A percentile compares a stretch with the other conserved stretches of the same genome.
Evolutionary conservation across 2,888 invertebrate genomes (phyloP).

Genomic region (Shargacucullia verbasci): DNA sequence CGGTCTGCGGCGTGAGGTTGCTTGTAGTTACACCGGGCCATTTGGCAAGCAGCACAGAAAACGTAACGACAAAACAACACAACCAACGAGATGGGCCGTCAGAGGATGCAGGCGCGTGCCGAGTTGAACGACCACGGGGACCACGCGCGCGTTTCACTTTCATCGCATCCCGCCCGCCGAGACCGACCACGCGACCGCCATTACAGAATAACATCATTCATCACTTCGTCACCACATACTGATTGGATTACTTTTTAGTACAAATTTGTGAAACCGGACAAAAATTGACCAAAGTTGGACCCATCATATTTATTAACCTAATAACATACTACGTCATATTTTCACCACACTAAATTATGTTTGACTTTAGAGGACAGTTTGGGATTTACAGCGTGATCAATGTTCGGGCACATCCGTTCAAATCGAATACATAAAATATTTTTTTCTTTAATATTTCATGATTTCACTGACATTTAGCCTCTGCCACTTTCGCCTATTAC

Average conservation of each 20-base stretch:
- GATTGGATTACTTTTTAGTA: slow-evolving; percentile 40
- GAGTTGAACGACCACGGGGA: slow-evolving; percentile 87
- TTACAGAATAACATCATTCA: slow-evolving; percentile 64
- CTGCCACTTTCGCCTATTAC: slow-evolving; percentile 59
- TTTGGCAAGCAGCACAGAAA: slow-evolving; percentile 41
- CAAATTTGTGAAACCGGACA: slow-evolving; percentile 15
- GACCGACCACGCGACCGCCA: slow-evolving; percentile 59
- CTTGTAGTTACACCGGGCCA: slow-evolving; percentile 21
- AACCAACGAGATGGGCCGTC: slow-evolving; percentile 68
- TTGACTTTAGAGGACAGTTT: too few species aligned
- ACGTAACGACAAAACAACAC: slow-evolving; percentile 71
- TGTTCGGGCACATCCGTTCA: slow-evolving; percentile 24
- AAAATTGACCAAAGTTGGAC: slow-evolving; percentile 1
- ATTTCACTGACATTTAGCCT: slow-evolving; percentile 49
- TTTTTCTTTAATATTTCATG: slow-evolving; percentile 31
- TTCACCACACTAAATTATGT: background rate
- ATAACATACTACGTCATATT: background rate
- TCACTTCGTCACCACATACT: slow-evolving; percentile 58
- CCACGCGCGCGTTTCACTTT: slow-evolving; percentile 85
- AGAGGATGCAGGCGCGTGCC: slow-evolving; percentile 85
- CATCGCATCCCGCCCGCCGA: slow-evolving; percentile 76
- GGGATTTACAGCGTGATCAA: too few species aligned
- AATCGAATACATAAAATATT: slow-evolving; percentile 25
- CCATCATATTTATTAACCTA: background rate
- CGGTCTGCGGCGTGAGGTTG: slow-evolving; percentile 1